Conservation (phyloP, 2,113 vertebrate species). For the Campylomormyrus numenius region DNA sequence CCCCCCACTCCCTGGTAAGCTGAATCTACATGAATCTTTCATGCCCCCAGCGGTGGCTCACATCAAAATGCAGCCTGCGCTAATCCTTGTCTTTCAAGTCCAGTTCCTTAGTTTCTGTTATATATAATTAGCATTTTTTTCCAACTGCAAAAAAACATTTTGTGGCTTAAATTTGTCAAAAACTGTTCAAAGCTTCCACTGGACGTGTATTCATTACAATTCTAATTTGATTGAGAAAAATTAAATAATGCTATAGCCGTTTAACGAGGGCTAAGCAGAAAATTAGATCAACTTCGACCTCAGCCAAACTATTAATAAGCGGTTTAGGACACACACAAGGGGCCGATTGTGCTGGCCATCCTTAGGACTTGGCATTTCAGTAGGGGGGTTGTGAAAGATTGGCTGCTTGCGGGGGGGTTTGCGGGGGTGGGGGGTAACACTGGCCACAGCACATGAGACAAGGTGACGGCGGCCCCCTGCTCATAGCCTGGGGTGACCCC, state of each 20-base stretch:
- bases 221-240: conserved; percentile 65
- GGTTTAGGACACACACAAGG: conserved; percentile 56
- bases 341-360: conserved; percentile 47
- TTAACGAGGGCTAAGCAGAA: conserved; percentile 71
- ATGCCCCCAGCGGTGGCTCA: not conserved
- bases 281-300: conserved; percentile 70
- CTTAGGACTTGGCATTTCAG: conserved; percentile 43
- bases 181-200: conserved; percentile 55
- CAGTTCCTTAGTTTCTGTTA: conserved; percentile 7
- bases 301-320: conserved; percentile 58
- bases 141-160: conserved; percentile 40
- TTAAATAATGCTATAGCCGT: conserved; percentile 71
- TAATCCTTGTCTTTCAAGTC: conserved; percentile 23
- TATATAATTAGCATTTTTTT: conserved; percentile 9
- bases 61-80: not conserved
- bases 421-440: conserved; percentile 9
- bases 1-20: not conserved
- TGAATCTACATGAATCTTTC: not conserved
- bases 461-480: not conserved
- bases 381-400: conserved; percentile 30
- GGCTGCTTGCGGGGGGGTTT: not conserved
- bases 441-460: conserved; percentile 9
- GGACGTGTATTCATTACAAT: conserved; percentile 48
- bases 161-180: conserved; percentile 46
- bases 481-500: not conserved